Conservation (phyloP, 2,888 invertebrate genomes). For the Noctua janthe region DNA sequence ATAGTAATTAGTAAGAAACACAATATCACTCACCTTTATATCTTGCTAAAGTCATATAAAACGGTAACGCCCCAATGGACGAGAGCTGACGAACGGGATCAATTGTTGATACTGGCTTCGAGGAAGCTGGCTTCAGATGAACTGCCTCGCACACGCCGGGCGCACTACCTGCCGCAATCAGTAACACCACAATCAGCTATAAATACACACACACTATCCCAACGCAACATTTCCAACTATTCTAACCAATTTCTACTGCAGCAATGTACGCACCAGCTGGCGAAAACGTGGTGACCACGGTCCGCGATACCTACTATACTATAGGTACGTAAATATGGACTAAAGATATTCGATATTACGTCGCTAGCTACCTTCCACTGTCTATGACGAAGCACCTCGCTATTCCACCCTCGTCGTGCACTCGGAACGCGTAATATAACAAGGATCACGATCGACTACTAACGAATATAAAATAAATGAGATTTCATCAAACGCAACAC, state of each 20-base stretch:
- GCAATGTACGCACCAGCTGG: conserved; percentile 89
- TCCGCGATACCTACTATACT: conserved; percentile 77
- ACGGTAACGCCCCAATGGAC: conserved; percentile 97
- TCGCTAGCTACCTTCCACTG: conserved; percentile 85
- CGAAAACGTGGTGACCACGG: conserved; percentile 88
- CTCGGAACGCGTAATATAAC: conserved; percentile 76
- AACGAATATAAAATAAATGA: conserved; percentile 84
- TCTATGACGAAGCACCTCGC: conserved; percentile 85
- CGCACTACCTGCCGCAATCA: conserved; percentile 85
- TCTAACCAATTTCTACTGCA: conserved; percentile 82
- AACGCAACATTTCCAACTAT: conserved; percentile 70
- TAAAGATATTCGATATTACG: conserved; percentile 85
- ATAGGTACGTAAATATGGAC: conserved; percentile 83
- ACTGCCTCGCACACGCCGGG: conserved; percentile 84
- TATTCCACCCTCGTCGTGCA: conserved; percentile 76
- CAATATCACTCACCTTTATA: conserved; percentile 93
- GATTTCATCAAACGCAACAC: conserved; percentile 84
- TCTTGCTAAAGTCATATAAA: conserved; percentile 99
- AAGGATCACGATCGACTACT: conserved; percentile 75
- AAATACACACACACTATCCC: conserved; percentile 70
- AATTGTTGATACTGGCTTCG: conserved; percentile 88
- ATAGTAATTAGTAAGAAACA: conserved; percentile 18
- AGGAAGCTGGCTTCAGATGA: conserved; percentile 75
- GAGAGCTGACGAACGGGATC: conserved; percentile 91
- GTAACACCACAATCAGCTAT: conserved; percentile 72